phyloP scores from a whole-genome alignment of 2,888 invertebrate species.

The Erebia aethiops region DNA sequence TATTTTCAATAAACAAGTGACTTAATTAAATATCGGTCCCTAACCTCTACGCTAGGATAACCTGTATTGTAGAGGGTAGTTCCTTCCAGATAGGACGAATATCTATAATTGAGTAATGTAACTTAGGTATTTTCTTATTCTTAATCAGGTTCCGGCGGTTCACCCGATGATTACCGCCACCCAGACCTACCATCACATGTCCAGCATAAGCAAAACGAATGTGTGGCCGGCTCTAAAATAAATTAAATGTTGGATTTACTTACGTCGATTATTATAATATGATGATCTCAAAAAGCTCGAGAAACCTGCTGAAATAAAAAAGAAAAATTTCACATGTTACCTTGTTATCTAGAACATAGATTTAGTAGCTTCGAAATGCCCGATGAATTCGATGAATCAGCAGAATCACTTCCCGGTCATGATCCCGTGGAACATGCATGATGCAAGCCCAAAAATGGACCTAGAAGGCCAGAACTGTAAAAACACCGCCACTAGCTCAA shows the following conservation, averaged over 20 bases:
- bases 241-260: neutral
- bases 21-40: no score
- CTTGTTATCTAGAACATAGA: neutral
- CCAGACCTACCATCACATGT: no score
- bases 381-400: neutral
- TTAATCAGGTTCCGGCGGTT: no score
- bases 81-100: no score
- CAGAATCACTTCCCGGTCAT: neutral
- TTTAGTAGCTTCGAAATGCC: neutral
- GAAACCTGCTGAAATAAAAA: slow-evolving; percentile 5
- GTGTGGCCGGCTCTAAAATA: neutral
- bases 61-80: no score
- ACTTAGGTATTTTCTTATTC: no score
- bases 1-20: no score
- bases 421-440: slow-evolving; percentile 18
- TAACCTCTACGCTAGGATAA: no score
- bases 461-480: neutral
- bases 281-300: neutral
- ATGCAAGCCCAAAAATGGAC: slow-evolving; percentile 11
- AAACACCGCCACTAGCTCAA: neutral
- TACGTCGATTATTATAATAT: neutral
- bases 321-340: no score
- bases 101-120: no score
- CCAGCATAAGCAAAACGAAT: no score
- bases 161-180: no score